These are phyloP conservation scores for Xiphorhynchus elegans DNA, from an alignment of 2,113 vertebrate genomes.

Conservation along the genomic window DNA sequence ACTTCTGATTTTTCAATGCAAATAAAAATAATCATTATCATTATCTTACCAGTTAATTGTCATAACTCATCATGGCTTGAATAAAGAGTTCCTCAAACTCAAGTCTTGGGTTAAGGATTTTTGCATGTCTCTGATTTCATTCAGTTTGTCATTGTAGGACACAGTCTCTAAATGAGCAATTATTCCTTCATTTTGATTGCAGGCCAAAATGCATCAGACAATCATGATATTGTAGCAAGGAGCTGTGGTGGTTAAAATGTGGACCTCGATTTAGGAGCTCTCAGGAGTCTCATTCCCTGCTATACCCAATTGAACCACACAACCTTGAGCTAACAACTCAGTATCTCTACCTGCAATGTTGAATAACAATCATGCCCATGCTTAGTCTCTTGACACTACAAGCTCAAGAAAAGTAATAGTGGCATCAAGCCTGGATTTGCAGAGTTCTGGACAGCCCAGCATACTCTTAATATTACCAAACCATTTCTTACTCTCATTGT, in stretches of 20 bases:
- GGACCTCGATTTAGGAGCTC: neutral
- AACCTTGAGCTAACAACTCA: neutral
- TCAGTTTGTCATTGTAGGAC: neutral
- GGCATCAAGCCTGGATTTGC: neutral
- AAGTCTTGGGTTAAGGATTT: neutral
- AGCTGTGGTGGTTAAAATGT: neutral
- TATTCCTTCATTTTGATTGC: neutral
- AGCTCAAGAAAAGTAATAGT: neutral
- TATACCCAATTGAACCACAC: neutral
- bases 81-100: neutral
- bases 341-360: neutral
- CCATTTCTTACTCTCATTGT: neutral
- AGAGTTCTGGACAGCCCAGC: neutral
- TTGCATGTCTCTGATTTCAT: neutral
- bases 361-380: neutral
- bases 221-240: neutral
- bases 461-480: neutral
- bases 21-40: conserved; percentile 19
- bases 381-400: neutral
- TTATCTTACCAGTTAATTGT: conserved; percentile 11
- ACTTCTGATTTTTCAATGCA: neutral
- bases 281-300: neutral
- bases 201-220: neutral
- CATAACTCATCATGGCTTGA: neutral
- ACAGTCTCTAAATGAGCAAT: neutral